These are phyloP conservation scores for Drosophila stalkeri DNA, from an alignment of 2,888 invertebrate genomes.

Conservation along the genomic window DNA sequence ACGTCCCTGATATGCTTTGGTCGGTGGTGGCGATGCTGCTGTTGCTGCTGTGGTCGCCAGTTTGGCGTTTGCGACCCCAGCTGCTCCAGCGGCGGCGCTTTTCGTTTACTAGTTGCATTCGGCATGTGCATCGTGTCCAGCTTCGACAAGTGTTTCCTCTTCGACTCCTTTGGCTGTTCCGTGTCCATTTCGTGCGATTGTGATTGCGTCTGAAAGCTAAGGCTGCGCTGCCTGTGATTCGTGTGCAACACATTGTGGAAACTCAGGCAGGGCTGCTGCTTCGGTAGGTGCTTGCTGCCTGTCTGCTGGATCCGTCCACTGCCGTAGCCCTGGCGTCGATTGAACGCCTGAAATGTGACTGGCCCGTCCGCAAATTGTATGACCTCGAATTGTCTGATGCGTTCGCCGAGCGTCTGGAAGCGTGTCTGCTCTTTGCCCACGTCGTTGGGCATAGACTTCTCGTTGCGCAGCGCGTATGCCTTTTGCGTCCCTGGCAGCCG, in stretches of 20 bases:
- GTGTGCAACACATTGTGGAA: constrained; percentile 51
- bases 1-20: neutral
- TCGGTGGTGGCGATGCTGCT: constrained; percentile 22
- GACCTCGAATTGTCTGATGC: constrained; percentile 48
- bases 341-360: constrained; percentile 41
- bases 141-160: neutral
- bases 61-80: constrained; percentile 45
- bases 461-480: constrained; percentile 5
- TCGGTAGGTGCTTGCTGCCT: constrained; percentile 30
- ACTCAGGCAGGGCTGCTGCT: constrained; percentile 38
- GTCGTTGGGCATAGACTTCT: neutral
- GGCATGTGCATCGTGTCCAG: neutral
- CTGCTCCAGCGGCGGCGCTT: constrained; percentile 43
- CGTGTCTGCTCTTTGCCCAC: constrained; percentile 17
- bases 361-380: constrained; percentile 67
- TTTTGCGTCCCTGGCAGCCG: neutral
- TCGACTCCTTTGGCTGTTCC: neutral
- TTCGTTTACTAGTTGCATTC: neutral
- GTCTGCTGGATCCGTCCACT: neutral
- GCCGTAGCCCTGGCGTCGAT: constrained; percentile 29
- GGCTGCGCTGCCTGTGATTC: constrained; percentile 53
- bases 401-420: constrained; percentile 53
- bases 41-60: constrained; percentile 46
- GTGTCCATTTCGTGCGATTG: neutral
- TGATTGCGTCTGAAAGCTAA: constrained; percentile 9